Evolutionary conservation across 2,797 vertebrate species (phyloP), one percentile per base, ranked within the genome.

Genomic region (Crypturellus tataupa): DNA sequence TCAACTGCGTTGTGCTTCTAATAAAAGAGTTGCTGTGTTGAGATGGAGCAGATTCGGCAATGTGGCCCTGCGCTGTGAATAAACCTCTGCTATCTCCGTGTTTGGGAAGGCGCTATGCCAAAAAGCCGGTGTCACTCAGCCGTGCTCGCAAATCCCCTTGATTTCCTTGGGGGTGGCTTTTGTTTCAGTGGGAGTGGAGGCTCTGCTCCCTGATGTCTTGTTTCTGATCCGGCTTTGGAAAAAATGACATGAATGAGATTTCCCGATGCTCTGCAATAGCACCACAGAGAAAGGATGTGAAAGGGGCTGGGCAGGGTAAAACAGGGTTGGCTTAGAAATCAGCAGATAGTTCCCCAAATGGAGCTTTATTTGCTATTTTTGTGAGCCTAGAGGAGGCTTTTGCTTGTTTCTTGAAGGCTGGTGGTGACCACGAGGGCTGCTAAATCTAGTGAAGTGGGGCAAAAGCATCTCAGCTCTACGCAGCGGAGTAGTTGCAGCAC

Each of bases 41-140:
- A 65, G 60, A 35, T 49, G 47, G 47, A 49, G 47, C 47, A 13
- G 85, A 89, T 96, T 95, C 95, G 94, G 94, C 91, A 96, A 79
- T 87, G 80, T 5, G 89, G 89, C 80, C 49, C 76, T 44, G 90
- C 67, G 84, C 83, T 81, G 73, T n/a, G 79, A 94, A 78, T 92
- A 94, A 93, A 93, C 70, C 87, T 78, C 71, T 90, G 87, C 25
- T n/a, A 64, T 56, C 70, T 59, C 63, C 69, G 47, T 35, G 42
- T 59, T 39, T 31, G 80, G 63, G 10, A 47, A 23, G 35, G 49
- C 13, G n/a, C 42, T 21, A 65, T 27, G 27, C 24, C 78, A 24
- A 24, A 59, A 47, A 39, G 19, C 21, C 62, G 29, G 44, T 56
- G 46, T 65, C 72, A 56, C 71, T 56, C 68, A 71, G 35, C 49